phyloP scores from a whole-genome alignment of 2,888 invertebrate genomes.

The Acanthacorydalis orientalis region DNA sequence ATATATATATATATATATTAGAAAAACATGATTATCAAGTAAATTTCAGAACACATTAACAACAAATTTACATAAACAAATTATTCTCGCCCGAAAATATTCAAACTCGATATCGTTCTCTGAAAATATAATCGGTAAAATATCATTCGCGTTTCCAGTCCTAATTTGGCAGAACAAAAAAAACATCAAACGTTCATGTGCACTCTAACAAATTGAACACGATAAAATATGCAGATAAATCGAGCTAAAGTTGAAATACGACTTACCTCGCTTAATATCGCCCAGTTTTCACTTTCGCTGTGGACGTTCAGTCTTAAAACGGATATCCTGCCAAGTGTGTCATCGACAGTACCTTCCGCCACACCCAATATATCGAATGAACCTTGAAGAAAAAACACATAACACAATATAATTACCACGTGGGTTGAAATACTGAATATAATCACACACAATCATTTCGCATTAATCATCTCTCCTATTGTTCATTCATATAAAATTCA shows the following conservation, averaged over 20 bases:
- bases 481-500: too few relatives aligned
- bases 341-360: conserved; percentile 52
- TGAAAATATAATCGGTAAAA: not conserved
- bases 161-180: not conserved
- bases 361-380: conserved; percentile 68
- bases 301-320: conserved; percentile 63
- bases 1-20: too few relatives aligned
- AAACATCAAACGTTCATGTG: too few relatives aligned
- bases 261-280: conserved; percentile 75
- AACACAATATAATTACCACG: conserved; percentile 1
- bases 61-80: too few relatives aligned
- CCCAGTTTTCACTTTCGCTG: conserved; percentile 74
- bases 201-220: not conserved
- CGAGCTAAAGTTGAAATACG: not conserved
- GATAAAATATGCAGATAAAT: not conserved
- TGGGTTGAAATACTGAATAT: too few relatives aligned
- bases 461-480: too few relatives aligned
- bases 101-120: too few relatives aligned
- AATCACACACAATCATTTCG: too few relatives aligned
- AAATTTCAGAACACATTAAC: too few relatives aligned
- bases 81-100: too few relatives aligned
- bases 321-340: conserved; percentile 47
- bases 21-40: too few relatives aligned
- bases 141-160: not conserved
- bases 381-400: conserved; percentile 24